Base-by-base conservation (phyloP, 1,140 invertebrate genomes). In the Sycobia sp. region DNA sequence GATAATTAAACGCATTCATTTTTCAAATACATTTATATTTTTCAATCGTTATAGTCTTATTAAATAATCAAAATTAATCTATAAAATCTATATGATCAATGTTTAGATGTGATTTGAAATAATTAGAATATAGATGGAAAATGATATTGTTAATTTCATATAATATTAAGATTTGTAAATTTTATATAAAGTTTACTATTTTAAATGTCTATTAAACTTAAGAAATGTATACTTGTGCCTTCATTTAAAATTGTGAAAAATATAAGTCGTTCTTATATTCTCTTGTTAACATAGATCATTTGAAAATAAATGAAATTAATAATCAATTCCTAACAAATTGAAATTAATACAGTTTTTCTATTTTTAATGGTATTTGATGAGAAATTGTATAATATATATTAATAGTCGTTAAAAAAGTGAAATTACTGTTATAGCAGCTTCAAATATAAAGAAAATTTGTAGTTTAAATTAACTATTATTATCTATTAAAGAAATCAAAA, bases 371-470 rank as follows among this genome's bases (percentile, higher is more conserved):
- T 25, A 56, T 56, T 11, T 16, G 4, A 47, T 38, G 11, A 46
- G 34, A 61, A 43, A 46, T 44, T n/a, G 39, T 50, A 39, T 39
- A 55, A 49, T 47, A 4, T 39, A 41, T n/a, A 57, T 25, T 43
- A 32, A 49, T 11, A 49, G 34, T 5, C 8, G 18, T 50, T 51
- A 22, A 50, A 50, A 47, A 39, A 49, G 13, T 18, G 25, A 62
- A 62, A 39, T 43, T 34, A 20, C 46, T 18, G 41, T 20, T 34
- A 34, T 29, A 43, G 18, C 38, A 36, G n/a, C n/a, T 53, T 16
- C 0, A 25, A 46, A 23, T 46, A 61, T 27, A 51, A 60, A 60
- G 29, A 20, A 43, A 22, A 18, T 1, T 51, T 36, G n/a, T n/a
- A 32, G 18, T 23, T 51, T 51, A 11, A 50, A 29, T 62, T 62